These are phyloP conservation scores for Pseudotriccus pelzelni DNA, from an alignment of 2,797 vertebrate species.

Conservation along the genomic window DNA sequence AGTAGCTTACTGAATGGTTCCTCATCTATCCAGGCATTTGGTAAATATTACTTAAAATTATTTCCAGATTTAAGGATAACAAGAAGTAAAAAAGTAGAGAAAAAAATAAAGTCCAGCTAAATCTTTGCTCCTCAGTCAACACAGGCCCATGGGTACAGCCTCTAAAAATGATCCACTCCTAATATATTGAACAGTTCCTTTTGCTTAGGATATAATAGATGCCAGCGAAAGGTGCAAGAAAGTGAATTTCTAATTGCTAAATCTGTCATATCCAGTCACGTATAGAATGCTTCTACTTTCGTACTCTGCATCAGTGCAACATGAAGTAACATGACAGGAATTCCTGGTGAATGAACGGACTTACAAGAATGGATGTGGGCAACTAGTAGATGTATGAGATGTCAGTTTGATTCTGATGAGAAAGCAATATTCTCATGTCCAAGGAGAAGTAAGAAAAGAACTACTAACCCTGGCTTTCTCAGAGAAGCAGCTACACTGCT, in stretches of 20 bases:
- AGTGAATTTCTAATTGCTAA: background rate
- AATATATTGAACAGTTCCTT: background rate
- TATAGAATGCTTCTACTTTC: background rate
- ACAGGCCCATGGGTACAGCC: background rate
- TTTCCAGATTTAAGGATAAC: background rate
- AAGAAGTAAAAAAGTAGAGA: background rate
- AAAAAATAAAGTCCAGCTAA: background rate
- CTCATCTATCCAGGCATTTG: background rate
- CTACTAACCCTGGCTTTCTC: background rate
- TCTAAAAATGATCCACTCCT: background rate
- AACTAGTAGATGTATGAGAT: background rate
- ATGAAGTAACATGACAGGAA: background rate
- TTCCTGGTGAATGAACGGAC: background rate
- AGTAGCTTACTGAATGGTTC: background rate
- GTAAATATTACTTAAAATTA: background rate
- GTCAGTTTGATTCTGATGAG: background rate
- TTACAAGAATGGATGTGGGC: conserved; percentile 8
- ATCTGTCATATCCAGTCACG: background rate
- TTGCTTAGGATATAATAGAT: background rate
- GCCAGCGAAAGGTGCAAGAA: background rate
- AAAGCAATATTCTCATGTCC: conserved; percentile 1
- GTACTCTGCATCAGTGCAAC: background rate
- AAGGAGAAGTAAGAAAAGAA: background rate
- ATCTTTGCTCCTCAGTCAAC: background rate
- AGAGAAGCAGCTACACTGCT: conserved; percentile 25